Percentiles rank a stretch among this genome's conserved stretches.
These are phyloP conservation scores for Microctonus hyperodae DNA, from an alignment of 2,888 invertebrate genomes.

Conservation along the genomic window DNA sequence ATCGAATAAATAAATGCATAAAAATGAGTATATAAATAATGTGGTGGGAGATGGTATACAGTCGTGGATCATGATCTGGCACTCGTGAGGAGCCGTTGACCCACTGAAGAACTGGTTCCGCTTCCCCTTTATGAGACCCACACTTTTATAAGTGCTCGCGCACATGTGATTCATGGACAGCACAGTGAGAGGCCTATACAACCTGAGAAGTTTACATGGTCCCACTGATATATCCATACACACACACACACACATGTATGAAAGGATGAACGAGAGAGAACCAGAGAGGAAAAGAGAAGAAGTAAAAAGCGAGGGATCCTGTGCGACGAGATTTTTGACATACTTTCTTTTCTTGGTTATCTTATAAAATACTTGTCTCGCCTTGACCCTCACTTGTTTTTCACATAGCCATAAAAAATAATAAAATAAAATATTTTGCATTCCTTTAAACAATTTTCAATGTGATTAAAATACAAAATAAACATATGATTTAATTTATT, in stretches of 20 bases:
- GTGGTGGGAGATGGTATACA: conserved; percentile 2
- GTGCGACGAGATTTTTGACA: conserved; percentile 60
- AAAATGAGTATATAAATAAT: neutral
- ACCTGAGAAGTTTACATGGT: conserved; percentile 12
- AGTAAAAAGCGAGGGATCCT: conserved; percentile 41
- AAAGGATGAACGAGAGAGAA: conserved; percentile 29
- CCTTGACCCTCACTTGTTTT: conserved; percentile 57
- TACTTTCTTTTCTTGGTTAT: conserved; percentile 54
- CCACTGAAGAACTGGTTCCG: conserved; percentile 62
- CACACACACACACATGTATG: conserved; percentile 14
- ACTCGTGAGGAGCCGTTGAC: conserved; percentile 54
- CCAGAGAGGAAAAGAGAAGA: conserved; percentile 31
- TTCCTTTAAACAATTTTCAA: too few relatives aligned
- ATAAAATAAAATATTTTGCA: conserved; percentile 4
- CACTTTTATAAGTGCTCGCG: conserved; percentile 21
- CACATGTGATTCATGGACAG: conserved; percentile 25
- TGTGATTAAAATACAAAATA: too few relatives aligned
- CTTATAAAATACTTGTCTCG: conserved; percentile 45
- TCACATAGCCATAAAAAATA: conserved; percentile 37
- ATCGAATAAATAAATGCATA: neutral
- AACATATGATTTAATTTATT: neutral
- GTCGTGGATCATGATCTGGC: conserved; percentile 11
- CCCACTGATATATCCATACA: neutral
- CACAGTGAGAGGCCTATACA: conserved; percentile 38
- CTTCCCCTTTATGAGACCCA: conserved; percentile 50